These are phyloP conservation scores for Adela reaumurella DNA, from an alignment of 2,888 invertebrate species.

Conservation along the genomic window DNA sequence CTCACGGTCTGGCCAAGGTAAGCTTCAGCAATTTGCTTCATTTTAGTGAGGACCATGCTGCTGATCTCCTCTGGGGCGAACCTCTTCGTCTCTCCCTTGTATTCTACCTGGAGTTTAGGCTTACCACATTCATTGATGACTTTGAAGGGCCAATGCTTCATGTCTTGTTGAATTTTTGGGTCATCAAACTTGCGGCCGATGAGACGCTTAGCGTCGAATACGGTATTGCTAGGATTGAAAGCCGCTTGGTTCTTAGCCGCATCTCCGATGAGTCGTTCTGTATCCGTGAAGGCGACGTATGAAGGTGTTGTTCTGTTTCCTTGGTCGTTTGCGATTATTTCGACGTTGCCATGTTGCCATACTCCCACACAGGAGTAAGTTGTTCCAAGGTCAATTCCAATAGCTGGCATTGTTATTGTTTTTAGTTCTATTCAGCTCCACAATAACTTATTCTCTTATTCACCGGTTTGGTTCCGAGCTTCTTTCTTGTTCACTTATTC, in stretches of 20 bases:
- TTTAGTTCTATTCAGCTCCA: neutral
- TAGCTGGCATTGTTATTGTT: constrained; percentile 16
- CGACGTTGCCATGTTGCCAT: too few relatives aligned
- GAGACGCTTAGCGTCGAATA: too few relatives aligned
- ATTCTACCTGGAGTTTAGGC: constrained; percentile 74
- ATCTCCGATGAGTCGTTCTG: too few relatives aligned
- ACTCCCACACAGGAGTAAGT: too few relatives aligned
- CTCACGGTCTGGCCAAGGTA: constrained; percentile 65
- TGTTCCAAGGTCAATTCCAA: too few relatives aligned
- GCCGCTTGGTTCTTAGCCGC: too few relatives aligned
- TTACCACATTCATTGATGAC: constrained; percentile 61
- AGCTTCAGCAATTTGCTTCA: too few relatives aligned
- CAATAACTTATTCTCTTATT: too few relatives aligned
- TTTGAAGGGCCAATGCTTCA: constrained; percentile 81
- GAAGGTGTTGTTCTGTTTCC: constrained; percentile 78
- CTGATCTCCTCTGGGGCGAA: constrained; percentile 84
- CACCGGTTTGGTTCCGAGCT: constrained; percentile 2
- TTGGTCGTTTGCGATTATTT: constrained; percentile 78
- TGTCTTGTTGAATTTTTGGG: constrained; percentile 72
- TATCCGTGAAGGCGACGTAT: too few relatives aligned
- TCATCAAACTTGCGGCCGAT: constrained; percentile 78
- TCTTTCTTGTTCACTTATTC: constrained; percentile 7
- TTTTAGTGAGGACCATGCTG: constrained; percentile 59
- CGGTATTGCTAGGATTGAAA: constrained; percentile 71
- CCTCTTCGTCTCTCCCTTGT: constrained; percentile 67